Base-by-base conservation (phyloP, 35 echinoderm and acorn worm species). In the Hemicentrotus pulcherrimus region DNA sequence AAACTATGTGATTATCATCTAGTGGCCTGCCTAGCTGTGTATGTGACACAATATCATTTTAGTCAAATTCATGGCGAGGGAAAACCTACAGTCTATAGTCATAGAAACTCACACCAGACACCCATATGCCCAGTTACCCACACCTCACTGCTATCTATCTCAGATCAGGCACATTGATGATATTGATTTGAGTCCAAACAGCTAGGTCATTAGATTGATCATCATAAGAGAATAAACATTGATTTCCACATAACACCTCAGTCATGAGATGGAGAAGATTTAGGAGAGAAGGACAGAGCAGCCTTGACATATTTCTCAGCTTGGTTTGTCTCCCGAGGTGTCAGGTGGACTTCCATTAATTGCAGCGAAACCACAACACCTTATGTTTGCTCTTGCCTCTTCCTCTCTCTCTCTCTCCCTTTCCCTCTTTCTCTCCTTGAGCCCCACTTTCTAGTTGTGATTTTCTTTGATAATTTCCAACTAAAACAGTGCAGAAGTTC, bases 281-380 rank as follows among this genome's bases (percentile, higher is more conserved):
- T 55, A 15, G 50, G 65, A 78, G 65, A 78, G 65, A n/a, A n/a
- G 4, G 24, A 78, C 24, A 22, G 18, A 28, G 28, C 24, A 78
- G 19, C 65, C 65, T 78, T 78, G 65, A 78, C 65, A 28, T 78
- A 78, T 78, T 78, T 78, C 65, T 78, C 65, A 78, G 65, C 65
- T 78, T 5, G 65, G 65, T 28, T 78, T n/a, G 19, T 28, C 1
- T 24, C 65, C 65, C 18, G n/a, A 78, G 65, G 65, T 78, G 65
- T 78, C 65, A 78, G 28, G 19, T n/a, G 19, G 65, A n/a, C 65
- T 78, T 22, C 19, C 16, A 59, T 59, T 59, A 1, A 59, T 59
- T 59, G 11, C 52, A 59, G 52, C 16, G 52, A 16, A 59, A 59
- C 16, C 16, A 59, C 11, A 59, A 9, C 50, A 55, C 52, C 52